Conservation (phyloP, 2,888 invertebrate genomes). For the Bombylius discolor region DNA sequence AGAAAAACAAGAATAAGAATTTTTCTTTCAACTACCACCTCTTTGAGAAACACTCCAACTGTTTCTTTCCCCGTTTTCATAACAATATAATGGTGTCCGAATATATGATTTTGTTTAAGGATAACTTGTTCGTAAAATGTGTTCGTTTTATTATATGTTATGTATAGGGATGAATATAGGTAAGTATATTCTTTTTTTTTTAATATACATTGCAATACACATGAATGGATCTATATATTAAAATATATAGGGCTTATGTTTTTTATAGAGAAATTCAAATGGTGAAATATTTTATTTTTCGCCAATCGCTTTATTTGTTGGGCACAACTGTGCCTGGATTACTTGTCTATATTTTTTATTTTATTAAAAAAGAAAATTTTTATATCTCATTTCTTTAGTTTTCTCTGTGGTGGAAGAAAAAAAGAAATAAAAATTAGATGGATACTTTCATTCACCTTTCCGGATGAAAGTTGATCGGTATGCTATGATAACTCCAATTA, state of each 20-base stretch:
- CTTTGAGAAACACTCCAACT: too few species aligned
- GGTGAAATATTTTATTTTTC: conserved; percentile 9
- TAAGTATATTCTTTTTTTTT: too few species aligned
- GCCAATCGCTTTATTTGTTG: conserved; percentile 13
- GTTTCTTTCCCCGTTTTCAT: too few species aligned
- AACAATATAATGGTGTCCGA: too few species aligned
- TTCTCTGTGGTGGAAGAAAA: neutral
- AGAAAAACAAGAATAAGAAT: too few species aligned
- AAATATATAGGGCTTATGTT: neutral
- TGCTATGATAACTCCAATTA: conserved; percentile 1
- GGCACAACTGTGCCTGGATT: conserved; percentile 8
- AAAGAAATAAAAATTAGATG: neutral
- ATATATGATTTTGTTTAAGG: too few species aligned
- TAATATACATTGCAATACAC: neutral
- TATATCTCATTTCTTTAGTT: too few species aligned
- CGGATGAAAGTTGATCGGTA: conserved; percentile 11
- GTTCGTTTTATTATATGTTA: too few species aligned
- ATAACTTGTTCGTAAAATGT: too few species aligned
- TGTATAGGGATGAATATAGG: too few species aligned
- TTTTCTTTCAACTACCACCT: too few species aligned
- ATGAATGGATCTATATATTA: neutral
- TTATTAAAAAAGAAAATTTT: neutral
- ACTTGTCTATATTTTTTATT: neutral
- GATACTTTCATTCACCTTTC: neutral
- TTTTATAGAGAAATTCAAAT: neutral